Percentiles rank a stretch among this genome's conserved stretches.
Evolutionary conservation across 64 coral and sea anemone species (phyloP).

Genomic region (Pocillopora damicornis): DNA sequence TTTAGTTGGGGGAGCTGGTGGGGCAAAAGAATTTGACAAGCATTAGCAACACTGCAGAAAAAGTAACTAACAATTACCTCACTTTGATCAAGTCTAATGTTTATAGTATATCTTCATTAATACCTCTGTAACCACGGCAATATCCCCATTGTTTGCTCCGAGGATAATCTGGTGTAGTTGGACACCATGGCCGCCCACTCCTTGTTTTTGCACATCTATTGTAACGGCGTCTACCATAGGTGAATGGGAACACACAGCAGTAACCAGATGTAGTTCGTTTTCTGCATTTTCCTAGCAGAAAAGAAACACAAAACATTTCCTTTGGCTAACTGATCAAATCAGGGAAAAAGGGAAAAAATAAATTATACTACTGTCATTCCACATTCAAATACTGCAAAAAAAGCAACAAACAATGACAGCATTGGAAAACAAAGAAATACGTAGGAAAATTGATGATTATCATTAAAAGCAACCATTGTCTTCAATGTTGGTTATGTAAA

Average conservation of each 20-base stretch:
- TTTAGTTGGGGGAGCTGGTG: background rate
- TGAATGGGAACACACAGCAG: conserved; percentile 55
- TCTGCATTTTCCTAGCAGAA: conserved; percentile 10
- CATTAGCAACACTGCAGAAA: background rate
- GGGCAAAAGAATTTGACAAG: background rate
- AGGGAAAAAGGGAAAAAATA: too few relatives aligned
- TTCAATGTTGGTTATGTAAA: too few relatives aligned
- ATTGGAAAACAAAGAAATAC: too few relatives aligned
- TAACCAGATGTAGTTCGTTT: background rate
- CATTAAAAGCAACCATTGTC: too few relatives aligned
- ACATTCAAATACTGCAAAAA: too few relatives aligned
- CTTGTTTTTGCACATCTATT: conserved; percentile 23
- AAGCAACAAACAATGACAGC: too few relatives aligned
- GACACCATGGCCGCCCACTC: conserved; percentile 36
- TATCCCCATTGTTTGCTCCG: conserved; percentile 33
- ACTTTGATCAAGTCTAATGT: too few relatives aligned
- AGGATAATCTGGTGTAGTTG: conserved; percentile 33
- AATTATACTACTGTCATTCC: too few relatives aligned
- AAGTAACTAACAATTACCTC: background rate
- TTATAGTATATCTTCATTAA: too few relatives aligned
- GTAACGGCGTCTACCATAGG: conserved; percentile 20
- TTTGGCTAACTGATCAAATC: background rate
- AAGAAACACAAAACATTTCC: background rate
- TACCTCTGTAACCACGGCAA: conserved; percentile 31
- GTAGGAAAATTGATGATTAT: too few relatives aligned